Evolutionary conservation across 2,797 vertebrate species (phyloP), one percentile per base, ranked within the genome.

Genomic region (Percopsis omiscomaycus): DNA sequence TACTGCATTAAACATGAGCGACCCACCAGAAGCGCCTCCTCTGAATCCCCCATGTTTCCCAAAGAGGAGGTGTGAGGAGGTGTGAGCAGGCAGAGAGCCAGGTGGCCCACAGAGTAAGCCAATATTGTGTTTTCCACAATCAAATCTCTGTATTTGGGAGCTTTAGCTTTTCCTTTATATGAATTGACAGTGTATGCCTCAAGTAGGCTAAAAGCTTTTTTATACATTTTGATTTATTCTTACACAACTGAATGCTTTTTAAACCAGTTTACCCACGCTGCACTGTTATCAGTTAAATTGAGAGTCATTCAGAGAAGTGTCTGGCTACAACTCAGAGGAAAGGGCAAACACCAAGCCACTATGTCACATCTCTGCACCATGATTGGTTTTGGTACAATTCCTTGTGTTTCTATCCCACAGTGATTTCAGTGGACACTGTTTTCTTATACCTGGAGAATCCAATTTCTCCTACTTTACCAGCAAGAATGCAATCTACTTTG

Each of bases 1-100:
- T 78, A 27, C 77, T 87, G 32, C 73, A 87, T 88, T 78, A 88
- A 86, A 87, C 88, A 89, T 88, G 84, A 90, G 81, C 61, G 78
- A 85, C 76, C 84, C 82, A 87, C 80, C 85, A 84, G 69, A 69
- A 79, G 89, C 80, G 70, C 88, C 89, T 87, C 89, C 87, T 88
- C 77, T 74, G 64, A 67, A 81, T 69, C 59, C 50, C 73, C 59
- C 64, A 27, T 22, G 69, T 9, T 22, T 51, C 8, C 72, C 58
- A 70, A 14, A 49, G 52, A 55, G 59, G 65, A 22, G 56, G 78
- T 74, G 75, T 80, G 52, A 55, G 59, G 65, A 22, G 56, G 78
- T 74, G 75, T 80, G 80, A 76, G 75, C 62, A 65, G 68, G 69
- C 61, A 69, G 53, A 58, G 63, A 71, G 64, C 49, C 78, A 84